Base-by-base conservation (phyloP, 2,888 invertebrate species). In the Perizoma affinitatum region DNA sequence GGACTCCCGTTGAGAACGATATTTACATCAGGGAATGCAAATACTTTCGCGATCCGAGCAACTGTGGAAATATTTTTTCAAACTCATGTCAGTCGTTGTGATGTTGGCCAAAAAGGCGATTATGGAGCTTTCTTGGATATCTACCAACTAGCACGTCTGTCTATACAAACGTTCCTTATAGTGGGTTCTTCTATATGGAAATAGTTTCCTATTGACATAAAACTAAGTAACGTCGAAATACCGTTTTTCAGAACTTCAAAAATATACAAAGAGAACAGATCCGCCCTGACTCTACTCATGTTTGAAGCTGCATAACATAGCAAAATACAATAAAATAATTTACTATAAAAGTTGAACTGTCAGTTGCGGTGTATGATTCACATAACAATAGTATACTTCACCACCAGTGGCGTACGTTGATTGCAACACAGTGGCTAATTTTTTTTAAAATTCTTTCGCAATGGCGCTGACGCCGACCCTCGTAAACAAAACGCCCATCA, bases 401-500 rank as follows among this genome's bases (percentile, higher is more conserved):
- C 63, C 58, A 55, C 66, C 66, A 63, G 55, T 54, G 62, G 36
- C 59, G 72, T 82, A 82, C 82, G 80, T 80, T 80, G 64, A 68
- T 82, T 80, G 75, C 80, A 67, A 73, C 82, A 84, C 74, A 71
- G 62, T 58, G 72, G 69, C 74, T 70, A 66, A 79, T 81, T 75
- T 68, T 78, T n/a, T n/a, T n/a, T n/a, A n/a, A 76, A 73, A 72
- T 63, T 67, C 55, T 87, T 84, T 85, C 81, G 78, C 78, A 88
- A 87, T 60, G 60, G 60, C 58, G 54, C 48, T 63, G 66, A 22
- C 71, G 73, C 72, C 72, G 75, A 70, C 73, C 75, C 76, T 81
- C 79, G 80, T 87, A 83, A 86, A 88, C 84, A 83, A 76, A 79
- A 80, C 80, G 77, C 82, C 84, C 80, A 72, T 82, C 81, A 78